Percentiles rank a stretch among this genome's conserved stretches.
Conservation (phyloP, 37 sponge, comb jelly and placozoan genomes). For the Haliclona indistincta region DNA sequence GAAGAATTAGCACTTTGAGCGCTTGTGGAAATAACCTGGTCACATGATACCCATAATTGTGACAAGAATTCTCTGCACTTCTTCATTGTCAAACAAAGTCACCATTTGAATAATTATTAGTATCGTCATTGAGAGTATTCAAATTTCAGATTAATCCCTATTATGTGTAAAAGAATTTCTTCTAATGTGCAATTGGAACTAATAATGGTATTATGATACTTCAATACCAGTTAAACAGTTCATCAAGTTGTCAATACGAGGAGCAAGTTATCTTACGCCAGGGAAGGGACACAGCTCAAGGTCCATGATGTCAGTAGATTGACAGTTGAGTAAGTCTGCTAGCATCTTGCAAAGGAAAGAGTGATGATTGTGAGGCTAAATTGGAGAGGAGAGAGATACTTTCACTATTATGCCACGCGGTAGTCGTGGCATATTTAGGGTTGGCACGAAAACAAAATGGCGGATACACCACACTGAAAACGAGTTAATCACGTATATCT, state of each 20-base stretch:
- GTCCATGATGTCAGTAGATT: too few species aligned
- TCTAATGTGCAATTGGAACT: not conserved
- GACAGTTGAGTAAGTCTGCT: too few species aligned
- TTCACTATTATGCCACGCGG: too few species aligned
- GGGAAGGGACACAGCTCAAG: too few species aligned
- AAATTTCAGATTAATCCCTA: slow-evolving; percentile 61
- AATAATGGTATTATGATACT: slow-evolving; percentile 17
- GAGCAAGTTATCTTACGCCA: too few species aligned
- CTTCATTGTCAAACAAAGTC: slow-evolving; percentile 93
- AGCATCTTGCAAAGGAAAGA: too few species aligned
- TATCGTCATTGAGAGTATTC: slow-evolving; percentile 53
- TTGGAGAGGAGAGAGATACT: too few species aligned
- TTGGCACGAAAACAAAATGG: too few species aligned
- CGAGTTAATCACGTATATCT: too few species aligned
- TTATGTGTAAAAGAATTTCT: not conserved
- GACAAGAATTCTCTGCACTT: slow-evolving; percentile 55
- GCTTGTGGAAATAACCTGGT: slow-evolving; percentile 80
- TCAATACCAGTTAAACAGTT: slow-evolving; percentile 86
- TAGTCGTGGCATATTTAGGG: too few species aligned
- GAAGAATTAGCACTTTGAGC: slow-evolving; percentile 91
- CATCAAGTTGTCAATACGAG: slow-evolving; percentile 92
- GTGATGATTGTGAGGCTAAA: too few species aligned
- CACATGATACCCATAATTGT: not conserved
- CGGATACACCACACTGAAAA: too few species aligned
- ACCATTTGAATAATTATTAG: slow-evolving; percentile 70